Base-by-base conservation (phyloP, 2,888 invertebrate species). In the Dasysyrphus albostriatus region DNA sequence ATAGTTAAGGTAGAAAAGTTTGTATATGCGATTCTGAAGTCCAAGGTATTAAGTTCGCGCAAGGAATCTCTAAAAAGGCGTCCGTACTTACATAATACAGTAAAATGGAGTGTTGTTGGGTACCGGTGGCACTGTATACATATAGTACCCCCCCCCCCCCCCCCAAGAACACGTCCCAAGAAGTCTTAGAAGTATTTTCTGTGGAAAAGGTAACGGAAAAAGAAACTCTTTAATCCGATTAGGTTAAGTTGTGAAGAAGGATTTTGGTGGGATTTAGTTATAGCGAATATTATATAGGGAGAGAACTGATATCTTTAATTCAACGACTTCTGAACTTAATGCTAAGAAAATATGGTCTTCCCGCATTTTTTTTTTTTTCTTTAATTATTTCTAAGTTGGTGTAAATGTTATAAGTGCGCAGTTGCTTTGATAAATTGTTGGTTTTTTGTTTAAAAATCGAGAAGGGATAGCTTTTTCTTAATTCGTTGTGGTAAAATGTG, bases 211-310 rank as follows among this genome's bases (percentile, higher is more conserved):
- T 69, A 54, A 67, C 51, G 49, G 51, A 34, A 73, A 39, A 5
- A 61, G 34, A 67, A 76, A 67, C 65, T 56, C 51, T 72, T 56
- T 81, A 85, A 85, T 80, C 80, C 84, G 84, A 85, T 85, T 81
- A 85, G 80, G 84, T 61, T 77, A 73, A 80, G 84, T 77, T 80
- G 54, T 16, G 61, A 69, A 81, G 51, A 77, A 69, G 84, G 77
- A 85, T 85, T 80, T 73, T 39, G 72, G 76, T 76, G 39, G 47
- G 84, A 76, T 84, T 24, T 80, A 76, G 14, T 42, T 39, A 24
- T 24, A 44, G 19, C 12, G 69, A 39, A 51, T 47, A 65, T 32
- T 7, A 12, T 59, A 19, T 12, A 61, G 44, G 37, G 44, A 9
- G 44, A 63, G 63, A 42, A 67, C 34, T 51, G 59, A 83, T 70